Conservation (phyloP, 2,797 vertebrate genomes). For the Alauda arvensis region DNA sequence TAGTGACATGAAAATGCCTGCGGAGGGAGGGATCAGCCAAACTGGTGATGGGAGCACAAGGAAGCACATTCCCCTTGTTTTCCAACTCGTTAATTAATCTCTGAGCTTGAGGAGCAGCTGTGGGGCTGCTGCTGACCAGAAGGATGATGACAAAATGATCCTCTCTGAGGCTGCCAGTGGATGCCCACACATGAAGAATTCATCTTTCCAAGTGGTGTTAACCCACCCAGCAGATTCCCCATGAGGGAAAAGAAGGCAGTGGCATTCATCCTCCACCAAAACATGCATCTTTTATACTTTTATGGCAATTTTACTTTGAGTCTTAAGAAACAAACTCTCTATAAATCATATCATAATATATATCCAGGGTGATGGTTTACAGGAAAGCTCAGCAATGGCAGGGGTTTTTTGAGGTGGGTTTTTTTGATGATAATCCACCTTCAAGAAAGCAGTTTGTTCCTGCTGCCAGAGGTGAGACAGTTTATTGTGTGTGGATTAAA, state of each 20-base stretch:
- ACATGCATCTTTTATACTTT: slow-evolving; percentile 17
- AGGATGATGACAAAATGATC: background rate
- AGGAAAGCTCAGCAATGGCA: slow-evolving; percentile 8
- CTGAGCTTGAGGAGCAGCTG: background rate
- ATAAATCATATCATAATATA: slow-evolving; percentile 60
- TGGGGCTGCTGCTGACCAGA: background rate
- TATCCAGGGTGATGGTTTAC: slow-evolving; percentile 17
- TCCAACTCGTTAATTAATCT: background rate
- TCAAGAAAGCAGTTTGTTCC: background rate
- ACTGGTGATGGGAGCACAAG: background rate
- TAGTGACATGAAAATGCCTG: background rate
- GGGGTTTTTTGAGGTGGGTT: background rate
- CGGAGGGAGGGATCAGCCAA: background rate
- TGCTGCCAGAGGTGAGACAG: background rate
- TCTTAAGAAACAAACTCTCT: slow-evolving; percentile 35
- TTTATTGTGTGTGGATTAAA: slow-evolving; percentile 25
- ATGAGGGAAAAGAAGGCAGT: background rate
- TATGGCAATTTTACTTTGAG: slow-evolving; percentile 29
- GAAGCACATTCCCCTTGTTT: background rate
- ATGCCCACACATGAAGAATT: slow-evolving; percentile 45
- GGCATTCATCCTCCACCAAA: slow-evolving; percentile 16
- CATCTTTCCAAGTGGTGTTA: background rate
- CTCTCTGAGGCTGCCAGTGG: background rate
- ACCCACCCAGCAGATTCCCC: slow-evolving; percentile 1
- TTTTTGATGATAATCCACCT: background rate